A percentile compares a stretch with the other conserved stretches of the same genome.
Evolutionary conservation across 2,888 invertebrate genomes (phyloP).

Genomic region (Brenthis hecate): DNA sequence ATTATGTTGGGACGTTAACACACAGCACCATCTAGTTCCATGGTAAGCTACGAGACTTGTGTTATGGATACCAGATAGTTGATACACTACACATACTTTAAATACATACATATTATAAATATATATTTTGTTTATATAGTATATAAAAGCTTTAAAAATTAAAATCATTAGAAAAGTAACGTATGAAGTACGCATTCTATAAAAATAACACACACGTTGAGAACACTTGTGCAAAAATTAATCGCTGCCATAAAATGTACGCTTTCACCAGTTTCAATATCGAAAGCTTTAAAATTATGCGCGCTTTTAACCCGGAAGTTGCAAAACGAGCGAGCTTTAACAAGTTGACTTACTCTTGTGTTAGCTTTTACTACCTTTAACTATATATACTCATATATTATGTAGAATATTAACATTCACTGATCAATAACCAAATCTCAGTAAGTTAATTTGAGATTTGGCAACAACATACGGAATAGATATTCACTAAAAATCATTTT

Average conservation of each 20-base stretch:
- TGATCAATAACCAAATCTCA: too few relatives aligned
- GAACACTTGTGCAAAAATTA: slow-evolving; percentile 20
- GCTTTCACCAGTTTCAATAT: slow-evolving; percentile 24
- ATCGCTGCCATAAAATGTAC: slow-evolving; percentile 12
- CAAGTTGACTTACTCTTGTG: neutral
- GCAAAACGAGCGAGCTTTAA: neutral
- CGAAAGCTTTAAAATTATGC: slow-evolving; percentile 11
- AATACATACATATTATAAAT: too few relatives aligned
- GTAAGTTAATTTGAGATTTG: too few relatives aligned
- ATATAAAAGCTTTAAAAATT: neutral
- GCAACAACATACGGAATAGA: too few relatives aligned
- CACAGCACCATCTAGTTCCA: too few relatives aligned
- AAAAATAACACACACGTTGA: slow-evolving; percentile 9
- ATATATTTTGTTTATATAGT: too few relatives aligned
- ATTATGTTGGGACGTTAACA: too few relatives aligned
- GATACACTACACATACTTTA: too few relatives aligned
- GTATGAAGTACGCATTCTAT: slow-evolving; percentile 6
- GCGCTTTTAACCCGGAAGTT: slow-evolving; percentile 17
- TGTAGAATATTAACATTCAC: too few relatives aligned
- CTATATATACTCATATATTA: neutral
- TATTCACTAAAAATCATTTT: too few relatives aligned
- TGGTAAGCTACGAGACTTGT: too few relatives aligned
- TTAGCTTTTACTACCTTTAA: neutral
- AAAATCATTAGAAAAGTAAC: slow-evolving; percentile 1
- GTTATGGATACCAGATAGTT: too few relatives aligned